Conservation (phyloP, 1,140 invertebrate species). For the Bicyclus anynana region DNA sequence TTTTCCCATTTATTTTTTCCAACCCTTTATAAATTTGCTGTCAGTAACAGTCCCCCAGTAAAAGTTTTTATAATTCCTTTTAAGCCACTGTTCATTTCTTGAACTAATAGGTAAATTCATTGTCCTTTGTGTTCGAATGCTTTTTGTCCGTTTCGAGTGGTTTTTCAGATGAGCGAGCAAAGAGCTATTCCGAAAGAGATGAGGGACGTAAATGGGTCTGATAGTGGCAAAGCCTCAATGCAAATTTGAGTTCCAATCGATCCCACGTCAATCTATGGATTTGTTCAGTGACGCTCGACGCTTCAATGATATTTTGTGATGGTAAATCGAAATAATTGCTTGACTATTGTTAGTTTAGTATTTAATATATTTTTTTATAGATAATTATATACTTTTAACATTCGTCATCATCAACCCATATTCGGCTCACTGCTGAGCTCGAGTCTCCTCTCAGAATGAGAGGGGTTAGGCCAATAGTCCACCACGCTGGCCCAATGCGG, state of each 20-base stretch:
- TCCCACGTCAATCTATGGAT: not conserved
- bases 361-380: no score
- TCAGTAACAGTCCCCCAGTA: not conserved
- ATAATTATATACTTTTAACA: no score
- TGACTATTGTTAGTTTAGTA: no score
- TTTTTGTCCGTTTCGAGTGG: not conserved
- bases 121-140: not conserved
- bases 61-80: not conserved
- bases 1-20: not conserved
- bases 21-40: not conserved
- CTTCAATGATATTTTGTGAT: not conserved
- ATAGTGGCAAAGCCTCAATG: not conserved
- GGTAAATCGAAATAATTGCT: not conserved
- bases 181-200: not conserved
- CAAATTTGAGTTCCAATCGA: not conserved
- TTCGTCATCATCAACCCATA: no score
- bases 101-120: not conserved
- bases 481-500: no score
- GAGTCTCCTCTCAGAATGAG: no score
- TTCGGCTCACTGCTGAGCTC: no score
- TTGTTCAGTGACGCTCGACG: not conserved
- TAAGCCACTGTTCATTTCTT: not conserved
- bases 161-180: not conserved
- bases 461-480: no score
- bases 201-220: not conserved